A percentile compares a stretch with the other conserved stretches of the same genome.
Evolutionary conservation across 2,797 vertebrate species (phyloP).

Genomic region (Peromyscus eremicus): DNA sequence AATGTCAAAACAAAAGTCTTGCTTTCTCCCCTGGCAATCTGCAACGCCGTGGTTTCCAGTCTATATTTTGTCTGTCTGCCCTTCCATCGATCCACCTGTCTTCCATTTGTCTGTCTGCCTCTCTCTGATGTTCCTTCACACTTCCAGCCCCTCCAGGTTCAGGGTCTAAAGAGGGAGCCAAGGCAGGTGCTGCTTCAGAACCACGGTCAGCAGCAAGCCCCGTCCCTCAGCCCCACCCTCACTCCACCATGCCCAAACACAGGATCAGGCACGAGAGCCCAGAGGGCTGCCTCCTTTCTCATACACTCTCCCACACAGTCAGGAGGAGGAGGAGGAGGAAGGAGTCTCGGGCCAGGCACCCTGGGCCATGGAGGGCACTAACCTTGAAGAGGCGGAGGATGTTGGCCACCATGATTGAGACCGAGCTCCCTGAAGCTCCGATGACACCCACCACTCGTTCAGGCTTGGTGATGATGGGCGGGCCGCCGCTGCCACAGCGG

Average conservation of each 20-base stretch:
- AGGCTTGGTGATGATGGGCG: slow-evolving; percentile 97
- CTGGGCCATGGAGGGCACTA: slow-evolving; percentile 56
- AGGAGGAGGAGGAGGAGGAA: neutral
- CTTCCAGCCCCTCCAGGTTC: neutral
- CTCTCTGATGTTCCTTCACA: neutral
- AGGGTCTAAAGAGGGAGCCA: rapidly evolving
- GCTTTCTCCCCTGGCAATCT: slow-evolving; percentile 21
- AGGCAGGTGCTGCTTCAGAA: slow-evolving; percentile 51
- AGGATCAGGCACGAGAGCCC: neutral
- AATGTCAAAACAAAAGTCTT: slow-evolving; percentile 66
- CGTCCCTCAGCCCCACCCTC: rapidly evolving
- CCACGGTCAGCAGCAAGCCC: neutral
- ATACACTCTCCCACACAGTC: neutral
- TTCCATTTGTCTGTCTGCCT: neutral
- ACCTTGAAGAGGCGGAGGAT: slow-evolving; percentile 98
- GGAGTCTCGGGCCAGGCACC: neutral
- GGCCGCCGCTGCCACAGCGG: slow-evolving; percentile 95
- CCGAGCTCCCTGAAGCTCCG: slow-evolving; percentile 96
- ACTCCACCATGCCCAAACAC: rapidly evolving
- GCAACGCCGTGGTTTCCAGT: neutral
- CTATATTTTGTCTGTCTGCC: neutral
- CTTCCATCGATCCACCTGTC: neutral
- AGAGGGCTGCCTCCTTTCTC: neutral
- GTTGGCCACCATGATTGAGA: slow-evolving; percentile 99
- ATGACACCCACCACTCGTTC: slow-evolving; percentile 97